A percentile compares a stretch with the other conserved stretches of the same genome.
These are phyloP conservation scores for Dermochelys coriacea DNA, from an alignment of 2,797 vertebrate species.

Conservation along the genomic window DNA sequence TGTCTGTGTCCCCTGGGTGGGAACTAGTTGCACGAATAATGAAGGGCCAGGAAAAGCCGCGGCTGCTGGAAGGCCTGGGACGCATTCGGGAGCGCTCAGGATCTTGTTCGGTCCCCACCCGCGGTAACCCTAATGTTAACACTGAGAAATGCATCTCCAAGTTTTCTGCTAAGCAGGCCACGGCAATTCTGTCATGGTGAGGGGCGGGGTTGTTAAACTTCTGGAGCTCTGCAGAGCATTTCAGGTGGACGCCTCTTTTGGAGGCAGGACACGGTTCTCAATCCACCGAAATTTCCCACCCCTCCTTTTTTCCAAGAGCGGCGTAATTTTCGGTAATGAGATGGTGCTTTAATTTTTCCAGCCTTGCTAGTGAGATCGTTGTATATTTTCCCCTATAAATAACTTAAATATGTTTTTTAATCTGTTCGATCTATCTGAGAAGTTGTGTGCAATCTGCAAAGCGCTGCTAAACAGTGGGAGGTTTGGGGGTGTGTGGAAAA, in stretches of 20 bases:
- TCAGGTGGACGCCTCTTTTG: neutral
- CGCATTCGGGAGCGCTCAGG: neutral
- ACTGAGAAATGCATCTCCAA: rapidly evolving
- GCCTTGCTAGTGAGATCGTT: neutral
- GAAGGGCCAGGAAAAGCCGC: neutral
- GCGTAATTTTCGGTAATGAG: neutral
- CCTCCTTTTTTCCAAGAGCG: neutral
- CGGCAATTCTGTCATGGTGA: neutral
- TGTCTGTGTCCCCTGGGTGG: neutral
- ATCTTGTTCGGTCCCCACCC: neutral
- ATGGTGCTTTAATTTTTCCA: neutral
- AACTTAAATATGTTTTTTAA: too few species aligned
- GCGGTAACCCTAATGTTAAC: neutral
- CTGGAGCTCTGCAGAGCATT: neutral
- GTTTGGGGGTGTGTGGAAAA: neutral
- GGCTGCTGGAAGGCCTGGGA: too few species aligned
- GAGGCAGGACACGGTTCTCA: neutral
- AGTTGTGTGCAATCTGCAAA: neutral
- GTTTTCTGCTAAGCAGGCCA: neutral
- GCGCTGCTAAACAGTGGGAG: neutral
- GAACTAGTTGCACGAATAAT: neutral
- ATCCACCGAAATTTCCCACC: too few species aligned
- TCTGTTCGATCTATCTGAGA: too few species aligned
- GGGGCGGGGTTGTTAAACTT: neutral
- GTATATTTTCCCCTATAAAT: neutral